Evolutionary conservation across 2,797 vertebrate species (phyloP), one percentile per base, ranked within the genome.

Genomic region (Sebastes miniatus): DNA sequence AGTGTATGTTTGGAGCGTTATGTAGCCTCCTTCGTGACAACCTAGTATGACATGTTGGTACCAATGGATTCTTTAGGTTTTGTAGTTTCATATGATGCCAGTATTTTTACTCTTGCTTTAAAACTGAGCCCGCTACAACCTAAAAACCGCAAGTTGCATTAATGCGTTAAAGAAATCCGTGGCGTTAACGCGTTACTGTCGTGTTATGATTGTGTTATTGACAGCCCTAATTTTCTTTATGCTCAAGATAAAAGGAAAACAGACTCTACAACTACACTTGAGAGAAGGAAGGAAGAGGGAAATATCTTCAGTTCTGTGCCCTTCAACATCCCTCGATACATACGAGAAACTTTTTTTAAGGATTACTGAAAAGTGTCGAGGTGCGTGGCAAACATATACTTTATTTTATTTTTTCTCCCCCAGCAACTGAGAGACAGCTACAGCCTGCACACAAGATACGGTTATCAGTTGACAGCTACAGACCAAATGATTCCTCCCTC

Each of bases 381-480:
- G 62, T 80, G 56, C 69, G 52, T 25, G 13, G 65, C 16, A 58
- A 81, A 66, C 52, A 29, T 25, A 29, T 5, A 4, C 5, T 36
- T 73, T 74, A 43, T 27, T 25, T 18, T 67, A 0, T 56, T 18
- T 56, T 50, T 3, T 10, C 22, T 11, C 16, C 16, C 10, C 10
- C 43, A 47, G 59, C 29, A 65, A 6, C 62, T 75, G 56, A 68
- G 56, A 68, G 68, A 69, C 66, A 69, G 73, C 85, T 59, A 20
- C 69, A 61, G n/a, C 70, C 31, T 43, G 50, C 58, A 20, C 66
- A 39, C 4, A 13, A 61, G 57, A 83, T 22, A n/a, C 54, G 18
- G 43, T 77, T 77, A 81, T 81, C 78, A 71, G 56, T 3, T 76
- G 81, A 83, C 73, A 81, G 87, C 74, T 61, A 57, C 69, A 22